Base-by-base conservation (phyloP, 2,797 vertebrate genomes). In the Micromesistius poutassou region DNA sequence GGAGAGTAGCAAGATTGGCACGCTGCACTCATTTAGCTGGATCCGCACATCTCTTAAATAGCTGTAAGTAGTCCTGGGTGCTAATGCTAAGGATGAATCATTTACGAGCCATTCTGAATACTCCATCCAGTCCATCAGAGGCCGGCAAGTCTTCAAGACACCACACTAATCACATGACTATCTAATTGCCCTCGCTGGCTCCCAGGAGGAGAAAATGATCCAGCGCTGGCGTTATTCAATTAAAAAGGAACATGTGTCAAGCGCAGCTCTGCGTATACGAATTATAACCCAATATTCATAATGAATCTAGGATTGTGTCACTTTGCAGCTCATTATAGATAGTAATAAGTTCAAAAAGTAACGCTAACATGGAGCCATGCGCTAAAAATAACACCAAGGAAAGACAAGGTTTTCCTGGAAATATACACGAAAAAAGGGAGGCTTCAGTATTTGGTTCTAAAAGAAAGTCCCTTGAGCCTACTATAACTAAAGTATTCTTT, bases 241-340 rank as follows among this genome's bases (percentile, higher is more conserved):
- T 84, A 83, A 42, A 38, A 78, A 74, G 70, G 77, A 81, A 76
- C 81, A 81, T 30, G 42, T 75, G 77, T 77, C 79, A 77, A 16
- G 9, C 25, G 12, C 35, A 46, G 68, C 70, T 75, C 46, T 30
- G 74, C 30, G 50, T 72, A 74, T 71, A 33, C 74, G 40, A 79
- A 77, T 81, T 73, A 81, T 76, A 76, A 55, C 46, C 71, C 30
- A 28, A 75, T 76, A 76, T 79, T 68, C 73, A 79, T 78, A 78
- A 74, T 79, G 75, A 77, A 75, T 81, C 77, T 77, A 22, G 30
- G 74, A 68, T 35, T 62, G 75, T 73, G 73, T 77, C 75, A 55
- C 28, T 38, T 31, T 12, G 68, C 30, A 66, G 77, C 76, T 81
- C 79, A 81, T 79, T 77, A 81, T 77, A 74, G 50, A 77, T 62